Percentiles rank a stretch among this genome's conserved stretches.
Conservation (phyloP, 2,888 invertebrate species). For the Dasysyrphus tricinctus region DNA sequence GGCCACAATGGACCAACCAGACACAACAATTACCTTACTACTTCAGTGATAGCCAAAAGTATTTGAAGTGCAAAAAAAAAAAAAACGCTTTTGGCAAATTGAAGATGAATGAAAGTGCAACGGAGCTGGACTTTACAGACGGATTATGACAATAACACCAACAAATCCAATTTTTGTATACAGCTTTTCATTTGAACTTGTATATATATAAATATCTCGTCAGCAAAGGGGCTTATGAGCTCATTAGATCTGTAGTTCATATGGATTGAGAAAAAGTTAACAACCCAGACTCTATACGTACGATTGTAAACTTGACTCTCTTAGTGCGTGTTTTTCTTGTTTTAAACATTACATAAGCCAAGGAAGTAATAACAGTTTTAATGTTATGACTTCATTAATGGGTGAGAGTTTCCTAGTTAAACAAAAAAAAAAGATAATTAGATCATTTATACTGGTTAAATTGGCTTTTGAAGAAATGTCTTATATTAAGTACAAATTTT, state of each 20-base stretch:
- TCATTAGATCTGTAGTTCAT: neutral
- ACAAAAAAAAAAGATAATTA: neutral
- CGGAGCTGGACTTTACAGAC: neutral
- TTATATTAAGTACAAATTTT: too few species aligned
- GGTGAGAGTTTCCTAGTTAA: neutral
- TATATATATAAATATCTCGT: neutral
- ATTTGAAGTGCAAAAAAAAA: constrained; percentile 16
- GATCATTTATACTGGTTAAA: neutral
- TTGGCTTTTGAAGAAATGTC: neutral
- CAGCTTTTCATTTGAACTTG: constrained; percentile 1
- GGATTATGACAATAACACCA: constrained; percentile 33
- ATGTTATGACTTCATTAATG: neutral
- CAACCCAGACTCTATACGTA: neutral
- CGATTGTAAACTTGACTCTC: constrained; percentile 57
- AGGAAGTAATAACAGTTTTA: constrained; percentile 46
- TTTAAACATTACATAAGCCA: constrained; percentile 40
- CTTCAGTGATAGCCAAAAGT: neutral
- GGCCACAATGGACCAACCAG: neutral
- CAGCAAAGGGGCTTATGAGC: constrained; percentile 6
- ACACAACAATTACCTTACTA: neutral
- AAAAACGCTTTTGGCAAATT: neutral
- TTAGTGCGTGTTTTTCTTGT: neutral
- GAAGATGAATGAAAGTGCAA: constrained; percentile 22
- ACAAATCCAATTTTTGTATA: constrained; percentile 40
- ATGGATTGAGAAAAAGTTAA: constrained; percentile 15